Evolutionary conservation across 2,113 vertebrate species (phyloP), one percentile per base, ranked within the genome.

Genomic region (Tor tambroides): DNA sequence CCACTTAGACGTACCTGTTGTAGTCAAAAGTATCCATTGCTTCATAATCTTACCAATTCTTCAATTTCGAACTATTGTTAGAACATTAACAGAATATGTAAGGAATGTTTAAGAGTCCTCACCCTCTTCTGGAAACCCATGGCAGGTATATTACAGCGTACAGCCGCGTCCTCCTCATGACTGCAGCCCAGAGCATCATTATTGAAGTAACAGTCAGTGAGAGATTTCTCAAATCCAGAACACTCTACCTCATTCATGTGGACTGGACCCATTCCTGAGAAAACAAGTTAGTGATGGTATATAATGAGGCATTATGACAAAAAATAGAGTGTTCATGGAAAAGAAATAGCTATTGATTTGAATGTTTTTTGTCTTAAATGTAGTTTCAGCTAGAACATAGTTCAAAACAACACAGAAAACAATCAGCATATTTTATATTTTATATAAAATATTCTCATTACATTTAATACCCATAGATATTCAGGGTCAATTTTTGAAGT

Each of bases 91-190:
- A 0, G 65, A 69, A 74, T n/a, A 41, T 74, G 21, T n/a, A n/a
- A 1, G 21, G n/a, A n/a, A n/a, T n/a, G n/a, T n/a, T n/a, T n/a
- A 28, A 28, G 41, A 43, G 23, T 80, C 14, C 94, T 92, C 83
- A 99, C 98, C 96, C 96, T 96, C 3, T 95, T 97, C 88, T 98
- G 91, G 90, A 99, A 99, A 77, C 97, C 97, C 98, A 99, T 99
- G 30, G 95, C 95, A 0, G 98, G 98, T 15, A 98, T 86, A 0
- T 99, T 96, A 87, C 98, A 99, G 26, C 90, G 95, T 83, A 99
- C 97, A 0, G 94, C 96, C 3, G 96, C 97, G 0, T 99, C 98
- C 32, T 99, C 97, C 83, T 98, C 97, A 0, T 99, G 98, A 93
- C 94, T 97, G 89, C 98, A 99, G 90, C 95, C 96, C 89, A 96